phyloP scores from a whole-genome alignment of 1,140 invertebrate genomes.

The Magallana gigas region DNA sequence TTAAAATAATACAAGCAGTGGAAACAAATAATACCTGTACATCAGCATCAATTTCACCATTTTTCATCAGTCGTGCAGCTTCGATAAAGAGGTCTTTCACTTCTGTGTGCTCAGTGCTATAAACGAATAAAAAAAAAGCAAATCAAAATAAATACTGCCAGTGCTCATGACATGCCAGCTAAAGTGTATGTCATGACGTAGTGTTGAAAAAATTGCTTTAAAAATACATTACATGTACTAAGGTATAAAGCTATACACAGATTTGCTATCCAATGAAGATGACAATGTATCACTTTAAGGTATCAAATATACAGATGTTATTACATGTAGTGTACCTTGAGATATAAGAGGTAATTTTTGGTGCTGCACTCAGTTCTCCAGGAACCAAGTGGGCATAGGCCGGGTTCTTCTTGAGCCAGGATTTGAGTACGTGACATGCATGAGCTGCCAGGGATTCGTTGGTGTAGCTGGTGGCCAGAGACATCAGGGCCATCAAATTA shows the following conservation, averaged over 20 bases:
- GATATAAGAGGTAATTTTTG: conserved; percentile 72
- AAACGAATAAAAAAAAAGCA: conserved; percentile 33
- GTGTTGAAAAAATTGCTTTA: no score
- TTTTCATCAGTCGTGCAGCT: conserved; percentile 83
- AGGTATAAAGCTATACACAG: no score
- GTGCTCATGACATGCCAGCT: no score
- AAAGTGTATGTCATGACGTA: no score
- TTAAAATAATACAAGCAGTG: neutral
- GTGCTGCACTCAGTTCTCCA: conserved; percentile 58
- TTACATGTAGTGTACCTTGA: conserved; percentile 58
- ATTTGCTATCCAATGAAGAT: no score
- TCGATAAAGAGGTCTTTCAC: conserved; percentile 91
- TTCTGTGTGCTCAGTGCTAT: conserved; percentile 79
- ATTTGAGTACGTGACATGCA: conserved; percentile 82
- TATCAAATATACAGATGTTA: no score
- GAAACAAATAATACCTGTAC: conserved; percentile 82
- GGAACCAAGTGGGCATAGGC: conserved; percentile 88
- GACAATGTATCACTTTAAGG: no score
- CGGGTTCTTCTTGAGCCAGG: conserved; percentile 92
- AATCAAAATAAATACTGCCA: no score
- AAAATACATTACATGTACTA: no score
- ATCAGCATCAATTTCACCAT: conserved; percentile 89
- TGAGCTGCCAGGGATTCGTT: conserved; percentile 88
- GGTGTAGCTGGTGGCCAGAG: conserved; percentile 95
- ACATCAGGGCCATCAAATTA: conserved; percentile 92